A percentile compares a stretch with the other conserved stretches of the same genome.
Evolutionary conservation across 2,797 vertebrate species (phyloP).

Genomic region (Cephalopachus bancanus): DNA sequence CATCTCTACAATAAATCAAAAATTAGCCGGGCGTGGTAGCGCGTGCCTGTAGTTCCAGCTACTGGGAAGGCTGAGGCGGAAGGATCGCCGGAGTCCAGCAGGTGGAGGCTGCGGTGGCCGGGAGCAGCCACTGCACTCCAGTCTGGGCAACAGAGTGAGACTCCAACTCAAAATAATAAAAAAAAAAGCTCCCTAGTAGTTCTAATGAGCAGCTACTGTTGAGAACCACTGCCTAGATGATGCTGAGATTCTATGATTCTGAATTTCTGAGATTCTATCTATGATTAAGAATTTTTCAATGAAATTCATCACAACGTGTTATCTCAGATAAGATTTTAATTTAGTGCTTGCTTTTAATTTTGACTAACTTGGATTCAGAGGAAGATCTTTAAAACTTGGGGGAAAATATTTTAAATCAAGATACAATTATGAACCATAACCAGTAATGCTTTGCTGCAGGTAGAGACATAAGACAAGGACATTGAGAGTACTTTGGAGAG

Average conservation of each 20-base stretch:
- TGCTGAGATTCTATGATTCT: background rate
- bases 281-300: too few species aligned
- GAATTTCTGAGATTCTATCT: background rate
- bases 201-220: background rate
- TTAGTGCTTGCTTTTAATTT: conserved; percentile 58
- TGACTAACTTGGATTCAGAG: conserved; percentile 47
- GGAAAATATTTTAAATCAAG: conserved; percentile 54
- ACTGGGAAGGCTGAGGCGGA: too few species aligned
- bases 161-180: too few species aligned
- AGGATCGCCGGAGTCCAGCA: too few species aligned
- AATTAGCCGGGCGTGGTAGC: too few species aligned
- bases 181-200: background rate
- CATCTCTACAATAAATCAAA: too few species aligned
- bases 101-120: too few species aligned
- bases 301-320: background rate
- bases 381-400: conserved; percentile 21
- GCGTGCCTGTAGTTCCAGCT: too few species aligned
- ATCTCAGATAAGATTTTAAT: conserved; percentile 33
- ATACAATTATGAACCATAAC: background rate
- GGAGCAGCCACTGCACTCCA: too few species aligned
- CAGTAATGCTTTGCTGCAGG: conserved; percentile 35
- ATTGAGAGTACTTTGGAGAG: conserved; percentile 56
- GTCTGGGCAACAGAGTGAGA: too few species aligned
- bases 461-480: conserved; percentile 57
- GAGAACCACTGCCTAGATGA: background rate